phyloP scores from a whole-genome alignment of 2,888 invertebrate genomes.

The Leucania comma region DNA sequence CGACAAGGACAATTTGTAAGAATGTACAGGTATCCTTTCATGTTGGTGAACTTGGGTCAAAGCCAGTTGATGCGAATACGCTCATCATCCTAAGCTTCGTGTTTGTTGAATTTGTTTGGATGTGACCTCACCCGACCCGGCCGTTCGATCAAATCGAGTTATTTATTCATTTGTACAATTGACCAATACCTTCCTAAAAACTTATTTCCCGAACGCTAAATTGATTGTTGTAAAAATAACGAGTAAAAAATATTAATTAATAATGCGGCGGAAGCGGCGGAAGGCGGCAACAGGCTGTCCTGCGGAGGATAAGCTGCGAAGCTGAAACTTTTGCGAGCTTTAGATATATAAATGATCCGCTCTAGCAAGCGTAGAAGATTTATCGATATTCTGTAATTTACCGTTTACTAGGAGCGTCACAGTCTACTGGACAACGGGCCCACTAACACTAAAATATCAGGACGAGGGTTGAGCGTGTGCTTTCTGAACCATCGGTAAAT shows the following conservation, averaged over 20 bases:
- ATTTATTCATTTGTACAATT: conserved; percentile 19
- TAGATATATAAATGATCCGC: conserved; percentile 56
- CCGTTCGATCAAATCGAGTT: background rate
- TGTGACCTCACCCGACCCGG: background rate
- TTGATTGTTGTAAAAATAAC: conserved; percentile 9
- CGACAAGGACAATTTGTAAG: conserved; percentile 16
- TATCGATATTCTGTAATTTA: conserved; percentile 63
- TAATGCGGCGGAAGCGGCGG: conserved; percentile 5
- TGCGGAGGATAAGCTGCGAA: conserved; percentile 31
- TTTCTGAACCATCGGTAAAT: conserved; percentile 46
- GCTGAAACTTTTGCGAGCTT: conserved; percentile 49
- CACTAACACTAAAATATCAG: conserved; percentile 48
- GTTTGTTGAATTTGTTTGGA: conserved; percentile 9
- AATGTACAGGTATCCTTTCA: conserved; percentile 11
- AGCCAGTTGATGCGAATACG: background rate
- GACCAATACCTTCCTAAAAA: conserved; percentile 1
- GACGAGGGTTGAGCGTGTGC: conserved; percentile 42
- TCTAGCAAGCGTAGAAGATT: conserved; percentile 61
- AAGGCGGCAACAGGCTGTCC: conserved; percentile 47
- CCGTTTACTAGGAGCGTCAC: conserved; percentile 48
- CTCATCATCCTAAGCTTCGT: background rate
- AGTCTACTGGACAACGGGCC: conserved; percentile 31
- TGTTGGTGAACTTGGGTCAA: conserved; percentile 6
- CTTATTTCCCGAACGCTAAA: background rate
- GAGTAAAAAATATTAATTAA: conserved; percentile 35